phyloP scores from a whole-genome alignment of 2,113 vertebrate genomes.

The Rhynchomys soricoides region DNA sequence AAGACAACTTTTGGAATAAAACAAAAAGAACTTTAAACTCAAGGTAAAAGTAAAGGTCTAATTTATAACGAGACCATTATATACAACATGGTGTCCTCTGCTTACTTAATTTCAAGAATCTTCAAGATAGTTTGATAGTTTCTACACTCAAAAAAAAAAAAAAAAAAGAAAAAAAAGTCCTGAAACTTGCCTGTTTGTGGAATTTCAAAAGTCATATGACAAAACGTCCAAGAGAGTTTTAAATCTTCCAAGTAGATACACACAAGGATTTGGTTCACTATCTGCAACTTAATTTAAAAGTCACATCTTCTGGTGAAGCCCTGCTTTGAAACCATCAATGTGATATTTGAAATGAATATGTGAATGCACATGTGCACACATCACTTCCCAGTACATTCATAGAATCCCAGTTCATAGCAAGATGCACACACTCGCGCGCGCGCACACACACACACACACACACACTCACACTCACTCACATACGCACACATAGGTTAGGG shows the following conservation, averaged over 20 bases:
- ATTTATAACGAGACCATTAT: neutral
- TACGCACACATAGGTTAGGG: too few species aligned
- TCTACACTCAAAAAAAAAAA: neutral
- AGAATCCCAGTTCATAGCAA: conserved; percentile 12
- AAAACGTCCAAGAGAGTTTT: conserved; percentile 10
- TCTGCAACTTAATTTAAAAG: conserved; percentile 50
- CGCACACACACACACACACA: too few species aligned
- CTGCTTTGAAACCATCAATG: neutral
- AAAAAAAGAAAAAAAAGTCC: neutral
- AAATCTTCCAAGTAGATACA: neutral
- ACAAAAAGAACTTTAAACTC: neutral
- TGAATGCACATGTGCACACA: neutral
- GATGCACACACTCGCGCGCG: too few species aligned
- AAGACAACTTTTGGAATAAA: conserved; percentile 33
- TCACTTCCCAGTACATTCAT: neutral
- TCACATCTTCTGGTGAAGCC: neutral
- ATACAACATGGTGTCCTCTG: neutral
- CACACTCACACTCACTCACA: too few species aligned
- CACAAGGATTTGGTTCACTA: conserved; percentile 3
- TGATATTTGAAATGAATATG: neutral
- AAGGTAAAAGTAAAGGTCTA: neutral
- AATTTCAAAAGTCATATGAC: conserved; percentile 12
- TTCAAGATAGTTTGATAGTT: conserved; percentile 21
- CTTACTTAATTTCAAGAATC: conserved; percentile 10
- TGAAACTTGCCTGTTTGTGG: neutral